Base-by-base conservation (phyloP, 2,113 vertebrate species). In the Ophthalmolycus amberensis region DNA sequence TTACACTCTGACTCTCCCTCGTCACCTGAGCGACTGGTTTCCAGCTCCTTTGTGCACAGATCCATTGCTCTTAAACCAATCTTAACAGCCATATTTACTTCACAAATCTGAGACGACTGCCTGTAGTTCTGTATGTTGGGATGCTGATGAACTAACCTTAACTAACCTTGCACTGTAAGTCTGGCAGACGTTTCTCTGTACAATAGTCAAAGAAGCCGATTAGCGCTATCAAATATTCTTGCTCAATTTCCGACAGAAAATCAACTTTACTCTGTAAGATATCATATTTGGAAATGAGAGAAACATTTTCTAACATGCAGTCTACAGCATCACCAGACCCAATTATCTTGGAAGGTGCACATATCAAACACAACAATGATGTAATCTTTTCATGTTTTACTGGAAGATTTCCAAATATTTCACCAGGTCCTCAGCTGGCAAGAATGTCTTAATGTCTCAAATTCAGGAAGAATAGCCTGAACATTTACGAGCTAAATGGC, bases 371-470 rank as follows among this genome's bases (percentile, higher is more conserved):
- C 7, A 40, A 38, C 44, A 44, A 40, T 88, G 86, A 88, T 85
- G 86, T 27, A 85, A 85, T 46, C 42, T 78, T 59, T 65, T 46
- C 15, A 4, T 32, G n/a, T 44, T 76, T 75, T 68, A 77, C 75
- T 29, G 72, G 72, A 85, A 83, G 27, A 68, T 54, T 71, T 72
- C 32, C 6, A 72, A 50, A 69, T 83, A 74, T 85, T 82, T 63
- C 81, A 75, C 74, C 54, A 80, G 52, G 11, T 32, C 20, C 27
- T 50, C 44, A 11, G n/a, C 58, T 15, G 20, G 22, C 18, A 52
- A 66, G 37, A 60, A 18, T 18, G 32, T 37, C 6, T 52, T 32
- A n/a, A n/a, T n/a, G n/a, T n/a, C 62, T 44, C 60, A 58, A 70
- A 32, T 48, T 48, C 9, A 25, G 8, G n/a, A n/a, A 46, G 50